Percentiles rank a stretch among this genome's conserved stretches.
Evolutionary conservation across 2,888 invertebrate species (phyloP).

Genomic region (Eupithecia pulchellata): DNA sequence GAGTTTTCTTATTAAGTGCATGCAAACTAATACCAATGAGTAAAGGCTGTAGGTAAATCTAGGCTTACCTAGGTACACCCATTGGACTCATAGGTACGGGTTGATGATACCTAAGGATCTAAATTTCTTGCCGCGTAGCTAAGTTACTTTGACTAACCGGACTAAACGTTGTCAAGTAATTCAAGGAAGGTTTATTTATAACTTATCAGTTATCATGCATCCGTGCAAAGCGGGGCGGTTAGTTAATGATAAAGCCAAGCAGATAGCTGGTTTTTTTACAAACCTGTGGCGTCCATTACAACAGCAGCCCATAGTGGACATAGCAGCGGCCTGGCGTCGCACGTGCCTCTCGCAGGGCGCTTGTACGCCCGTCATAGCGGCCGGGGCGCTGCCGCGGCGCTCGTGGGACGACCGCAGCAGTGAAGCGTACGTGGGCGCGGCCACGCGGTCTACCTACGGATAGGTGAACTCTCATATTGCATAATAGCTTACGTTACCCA

Average conservation of each 20-base stretch:
- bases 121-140: not conserved
- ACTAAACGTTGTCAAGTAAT: no score
- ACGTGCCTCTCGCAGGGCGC: slow-evolving; percentile 67
- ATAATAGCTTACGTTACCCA: not conserved
- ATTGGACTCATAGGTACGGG: not conserved
- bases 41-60: no score
- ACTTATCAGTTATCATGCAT: no score
- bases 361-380: slow-evolving; percentile 29
- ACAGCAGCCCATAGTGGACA: slow-evolving; percentile 61
- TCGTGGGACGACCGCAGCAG: slow-evolving; percentile 71
- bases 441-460: slow-evolving; percentile 86
- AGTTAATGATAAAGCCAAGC: no score
- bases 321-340: slow-evolving; percentile 68
- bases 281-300: slow-evolving; percentile 71
- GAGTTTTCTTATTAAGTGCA: not conserved
- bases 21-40: not conserved
- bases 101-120: not conserved
- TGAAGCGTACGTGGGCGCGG: slow-evolving; percentile 89
- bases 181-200: no score
- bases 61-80: not conserved
- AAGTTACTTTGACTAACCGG: not conserved
- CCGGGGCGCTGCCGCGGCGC: slow-evolving; percentile 63
- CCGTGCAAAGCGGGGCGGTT: no score
- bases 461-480: not conserved
- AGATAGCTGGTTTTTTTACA: not conserved